Conservation (phyloP, 2,797 vertebrate species). For the Sebastes elongatus region DNA sequence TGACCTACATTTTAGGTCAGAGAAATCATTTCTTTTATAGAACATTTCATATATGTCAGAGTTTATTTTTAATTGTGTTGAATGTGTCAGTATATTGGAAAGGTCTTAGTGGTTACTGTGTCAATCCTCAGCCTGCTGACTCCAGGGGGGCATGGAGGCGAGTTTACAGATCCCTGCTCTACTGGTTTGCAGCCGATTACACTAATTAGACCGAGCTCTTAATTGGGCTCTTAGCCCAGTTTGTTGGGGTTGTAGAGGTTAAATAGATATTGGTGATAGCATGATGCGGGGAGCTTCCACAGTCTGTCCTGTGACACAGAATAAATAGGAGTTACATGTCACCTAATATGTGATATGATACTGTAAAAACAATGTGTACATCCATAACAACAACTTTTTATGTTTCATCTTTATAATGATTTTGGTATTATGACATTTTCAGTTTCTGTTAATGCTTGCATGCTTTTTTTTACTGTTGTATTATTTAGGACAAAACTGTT, state of each 20-base stretch:
- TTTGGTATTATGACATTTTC: background rate
- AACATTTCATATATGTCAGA: background rate
- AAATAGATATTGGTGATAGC: slow-evolving; percentile 52
- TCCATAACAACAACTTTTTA: background rate
- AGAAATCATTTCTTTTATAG: slow-evolving; percentile 22
- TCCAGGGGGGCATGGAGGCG: slow-evolving; percentile 17
- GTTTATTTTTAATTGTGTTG: background rate
- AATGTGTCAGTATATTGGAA: background rate
- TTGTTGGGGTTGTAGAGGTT: slow-evolving; percentile 53
- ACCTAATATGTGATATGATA: background rate
- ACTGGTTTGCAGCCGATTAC: slow-evolving; percentile 60
- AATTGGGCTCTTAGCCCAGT: slow-evolving; percentile 76
- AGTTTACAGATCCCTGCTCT: slow-evolving; percentile 34
- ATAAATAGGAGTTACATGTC: background rate
- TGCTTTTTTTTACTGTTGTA: background rate
- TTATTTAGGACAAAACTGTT: background rate
- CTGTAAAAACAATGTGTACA: background rate
- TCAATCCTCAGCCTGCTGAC: slow-evolving; percentile 44
- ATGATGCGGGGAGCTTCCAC: background rate
- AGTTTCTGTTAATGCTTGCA: background rate
- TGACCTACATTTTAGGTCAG: slow-evolving; percentile 60
- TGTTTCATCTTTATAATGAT: background rate
- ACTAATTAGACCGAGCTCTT: slow-evolving; percentile 73
- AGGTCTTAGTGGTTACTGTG: slow-evolving; percentile 34
- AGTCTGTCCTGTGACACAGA: background rate